Base-by-base conservation (phyloP, 2,113 vertebrate species). In the Cairina moschata region DNA sequence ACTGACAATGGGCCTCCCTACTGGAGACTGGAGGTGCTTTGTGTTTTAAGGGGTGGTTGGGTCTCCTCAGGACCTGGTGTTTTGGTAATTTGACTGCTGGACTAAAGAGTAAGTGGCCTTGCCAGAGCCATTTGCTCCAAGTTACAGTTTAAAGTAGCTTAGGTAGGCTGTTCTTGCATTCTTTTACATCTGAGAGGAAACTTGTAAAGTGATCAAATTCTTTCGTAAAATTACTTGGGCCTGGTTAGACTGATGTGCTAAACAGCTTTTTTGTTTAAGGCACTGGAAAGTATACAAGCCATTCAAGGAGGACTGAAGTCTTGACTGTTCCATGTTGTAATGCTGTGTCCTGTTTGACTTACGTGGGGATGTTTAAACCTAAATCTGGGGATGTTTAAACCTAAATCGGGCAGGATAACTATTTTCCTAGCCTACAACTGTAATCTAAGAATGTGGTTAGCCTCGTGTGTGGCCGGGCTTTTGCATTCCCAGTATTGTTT, bases 131-230 rank as follows among this genome's bases (percentile, higher is more conserved):
- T 67, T 90, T 91, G n/a, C 81, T 92, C 77, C 69, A 58, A 84
- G 77, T 84, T 87, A 88, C 55, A 79, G 93, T 88, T 86, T 50
- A 92, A 82, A 81, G 93, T 94, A 93, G 71, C 62, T 91, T 76
- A 79, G 66, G 52, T 63, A 84, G 91, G 44, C 91, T 86, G 60
- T 89, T 97, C 83, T 72, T 85, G 48, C 71, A 69, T 95, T 97
- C 92, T 88, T 95, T 88, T 79, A 54, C 71, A 13, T 92, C 75
- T 44, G 86, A 95, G 36, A 4, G 83, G 94, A 95, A 96, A 93
- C 96, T 89, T 95, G 93, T 95, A 82, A 93, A 95, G 74, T 89
- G 91, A 92, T 96, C 94, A 95, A 95, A 91, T 23, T n/a, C 94
- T 91, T 82, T 3, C 15, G 52, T 75, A 36, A 89, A 96, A 84